Evolutionary conservation across 2,888 invertebrate genomes (phyloP), one percentile per base, ranked within the genome.

Genomic region (Himalopsyche anomala): DNA sequence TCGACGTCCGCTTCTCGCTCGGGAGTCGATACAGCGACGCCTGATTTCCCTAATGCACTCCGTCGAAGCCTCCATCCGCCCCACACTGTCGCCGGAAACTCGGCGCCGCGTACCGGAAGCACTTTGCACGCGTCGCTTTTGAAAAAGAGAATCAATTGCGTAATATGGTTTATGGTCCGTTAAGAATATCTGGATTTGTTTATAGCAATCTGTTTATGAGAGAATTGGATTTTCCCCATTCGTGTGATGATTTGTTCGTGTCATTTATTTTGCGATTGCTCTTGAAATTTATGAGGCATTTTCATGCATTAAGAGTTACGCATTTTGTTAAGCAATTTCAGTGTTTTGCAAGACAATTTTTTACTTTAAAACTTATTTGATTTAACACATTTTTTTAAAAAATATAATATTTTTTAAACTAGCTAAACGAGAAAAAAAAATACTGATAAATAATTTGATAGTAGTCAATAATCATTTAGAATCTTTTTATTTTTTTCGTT

Each of bases 11-110:
- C 62, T 6, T n/a, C 62, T 62, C 62, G 62, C 62, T 62, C 62
- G 62, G 62, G 62, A 62, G 62, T 62, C 62, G 62, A 62, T 62
- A 62, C 62, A 62, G 62, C 62, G 62, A 62, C 62, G 62, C 62
- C 62, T 62, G 62, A 62, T 62, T 62, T 62, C 62, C 62, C 62
- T 62, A 62, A 62, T 62, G 62, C 62, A 62, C 62, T 19, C 56
- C 28, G 19, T 19, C 19, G 62, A 62, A 62, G 62, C 62, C 62
- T 62, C 62, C 62, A 28, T 28, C 62, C 62, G n/a, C 62, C 62
- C 62, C 62, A 62, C 8, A 62, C 62, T 62, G 62, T 62, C 62
- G 62, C 62, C 62, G 62, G 62, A 62, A 62, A 28, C 62, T 28
- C 62, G 62, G 62, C 62, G 62, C 62, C 62, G 62, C 62, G 62